These are phyloP conservation scores for Rallus limicola DNA, from an alignment of 2,113 vertebrate species.

Conservation along the genomic window DNA sequence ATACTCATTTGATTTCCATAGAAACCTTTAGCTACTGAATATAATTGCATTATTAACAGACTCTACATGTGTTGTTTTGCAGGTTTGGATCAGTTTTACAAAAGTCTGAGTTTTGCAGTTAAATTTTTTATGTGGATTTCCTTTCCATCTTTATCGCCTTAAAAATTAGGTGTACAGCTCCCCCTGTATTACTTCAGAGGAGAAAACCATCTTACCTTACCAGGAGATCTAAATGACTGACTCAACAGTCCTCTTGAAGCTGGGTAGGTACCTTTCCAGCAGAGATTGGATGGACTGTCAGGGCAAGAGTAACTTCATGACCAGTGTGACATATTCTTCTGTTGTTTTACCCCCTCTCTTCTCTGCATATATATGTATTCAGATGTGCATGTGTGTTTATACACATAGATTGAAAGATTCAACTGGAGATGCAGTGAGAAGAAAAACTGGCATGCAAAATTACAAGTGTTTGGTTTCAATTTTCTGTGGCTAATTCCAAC, in stretches of 20 bases:
- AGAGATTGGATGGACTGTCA: not conserved
- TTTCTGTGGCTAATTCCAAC: not conserved
- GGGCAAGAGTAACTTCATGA: not conserved
- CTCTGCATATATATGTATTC: too few relatives aligned
- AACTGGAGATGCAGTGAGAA: not conserved
- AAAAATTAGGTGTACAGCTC: not conserved
- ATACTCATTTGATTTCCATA: conserved; percentile 66
- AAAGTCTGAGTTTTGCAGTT: conserved; percentile 39
- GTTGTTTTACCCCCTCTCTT: not conserved
- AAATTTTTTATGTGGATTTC: not conserved
- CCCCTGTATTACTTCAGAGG: not conserved
- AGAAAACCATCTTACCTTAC: not conserved
- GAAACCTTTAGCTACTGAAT: conserved; percentile 69
- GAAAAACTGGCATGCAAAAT: not conserved
- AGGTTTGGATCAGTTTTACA: conserved; percentile 59
- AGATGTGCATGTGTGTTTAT: not conserved
- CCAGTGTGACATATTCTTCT: not conserved
- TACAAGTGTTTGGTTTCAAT: not conserved
- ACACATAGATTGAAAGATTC: not conserved
- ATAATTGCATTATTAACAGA: conserved; percentile 65
- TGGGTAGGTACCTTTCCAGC: not conserved
- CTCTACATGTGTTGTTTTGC: conserved; percentile 35
- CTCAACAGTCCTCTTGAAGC: not conserved
- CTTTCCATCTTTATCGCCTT: not conserved
- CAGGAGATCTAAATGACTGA: not conserved